Conservation (phyloP, 1,140 invertebrate genomes). For the Brachionus plicatilis region DNA sequence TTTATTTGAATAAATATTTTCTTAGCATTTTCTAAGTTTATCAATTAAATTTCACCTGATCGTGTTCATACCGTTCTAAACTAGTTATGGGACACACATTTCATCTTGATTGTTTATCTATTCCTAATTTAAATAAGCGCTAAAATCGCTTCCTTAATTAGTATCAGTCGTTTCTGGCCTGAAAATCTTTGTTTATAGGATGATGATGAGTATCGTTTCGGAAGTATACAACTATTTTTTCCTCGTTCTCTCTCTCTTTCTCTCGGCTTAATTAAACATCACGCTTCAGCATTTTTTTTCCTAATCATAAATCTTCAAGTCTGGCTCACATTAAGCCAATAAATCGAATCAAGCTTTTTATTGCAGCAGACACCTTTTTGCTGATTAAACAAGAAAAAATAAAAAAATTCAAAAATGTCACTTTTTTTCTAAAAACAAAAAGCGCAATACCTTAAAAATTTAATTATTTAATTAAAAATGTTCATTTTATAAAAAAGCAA, state of each 20-base stretch:
- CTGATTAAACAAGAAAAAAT: neutral
- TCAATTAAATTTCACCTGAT: slow-evolving; percentile 22
- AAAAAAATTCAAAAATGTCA: neutral
- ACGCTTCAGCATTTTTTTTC: neutral
- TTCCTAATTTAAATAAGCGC: neutral
- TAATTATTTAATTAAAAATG: neutral
- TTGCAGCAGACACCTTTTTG: neutral
- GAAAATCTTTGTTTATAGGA: neutral
- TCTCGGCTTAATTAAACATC: neutral
- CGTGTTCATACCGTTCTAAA: slow-evolving; percentile 12
- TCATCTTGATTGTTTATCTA: neutral
- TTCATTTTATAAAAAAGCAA: too few relatives aligned
- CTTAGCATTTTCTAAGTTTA: neutral
- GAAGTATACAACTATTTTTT: neutral
- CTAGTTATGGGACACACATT: neutral
- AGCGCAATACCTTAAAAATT: neutral
- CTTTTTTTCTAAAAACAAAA: neutral
- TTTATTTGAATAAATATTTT: neutral
- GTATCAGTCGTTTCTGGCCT: neutral
- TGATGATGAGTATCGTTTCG: neutral
- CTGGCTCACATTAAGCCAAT: neutral
- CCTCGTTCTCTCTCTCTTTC: neutral
- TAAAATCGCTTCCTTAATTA: neutral
- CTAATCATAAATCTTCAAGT: neutral
- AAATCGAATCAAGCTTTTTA: neutral